Percentiles rank a stretch among this genome's conserved stretches.
Conservation (phyloP, 2,888 invertebrate genomes). For the Acanthococcus lagerstroemiae region DNA sequence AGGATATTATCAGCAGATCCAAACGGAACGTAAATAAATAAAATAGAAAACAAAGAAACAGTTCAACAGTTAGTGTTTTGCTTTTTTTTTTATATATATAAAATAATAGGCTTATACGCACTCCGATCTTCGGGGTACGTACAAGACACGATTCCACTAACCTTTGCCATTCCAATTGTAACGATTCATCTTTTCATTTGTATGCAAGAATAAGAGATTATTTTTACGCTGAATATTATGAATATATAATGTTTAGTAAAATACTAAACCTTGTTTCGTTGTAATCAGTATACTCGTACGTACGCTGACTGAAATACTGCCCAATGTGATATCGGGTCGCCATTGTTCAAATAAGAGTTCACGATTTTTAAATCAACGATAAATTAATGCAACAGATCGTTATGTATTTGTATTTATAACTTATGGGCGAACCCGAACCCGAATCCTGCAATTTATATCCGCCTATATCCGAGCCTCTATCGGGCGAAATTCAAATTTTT, state of each 20-base stretch:
- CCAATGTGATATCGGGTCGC: conserved; percentile 7
- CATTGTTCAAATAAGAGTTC: conserved; percentile 23
- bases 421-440: too few relatives aligned
- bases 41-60: conserved; percentile 25
- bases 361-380: conserved; percentile 12
- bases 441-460: too few relatives aligned
- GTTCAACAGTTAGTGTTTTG: conserved; percentile 26
- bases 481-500: too few relatives aligned
- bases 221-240: conserved; percentile 30
- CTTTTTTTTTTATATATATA: conserved; percentile 14
- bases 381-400: neutral
- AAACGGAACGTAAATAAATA: conserved; percentile 25
- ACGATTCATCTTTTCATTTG: conserved; percentile 30
- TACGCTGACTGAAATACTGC: neutral
- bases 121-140: conserved; percentile 22
- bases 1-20: conserved; percentile 28
- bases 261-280: conserved; percentile 6
- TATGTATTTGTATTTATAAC: too few relatives aligned
- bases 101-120: conserved; percentile 25
- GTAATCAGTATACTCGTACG: conserved; percentile 17
- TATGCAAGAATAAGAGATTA: conserved; percentile 29
- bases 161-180: conserved; percentile 29
- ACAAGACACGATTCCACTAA: conserved; percentile 27
- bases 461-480: too few relatives aligned
- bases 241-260: conserved; percentile 21